Percentiles rank a stretch among this genome's conserved stretches.
Conservation (phyloP, 2,113 vertebrate species). For the Tor tambroides region DNA sequence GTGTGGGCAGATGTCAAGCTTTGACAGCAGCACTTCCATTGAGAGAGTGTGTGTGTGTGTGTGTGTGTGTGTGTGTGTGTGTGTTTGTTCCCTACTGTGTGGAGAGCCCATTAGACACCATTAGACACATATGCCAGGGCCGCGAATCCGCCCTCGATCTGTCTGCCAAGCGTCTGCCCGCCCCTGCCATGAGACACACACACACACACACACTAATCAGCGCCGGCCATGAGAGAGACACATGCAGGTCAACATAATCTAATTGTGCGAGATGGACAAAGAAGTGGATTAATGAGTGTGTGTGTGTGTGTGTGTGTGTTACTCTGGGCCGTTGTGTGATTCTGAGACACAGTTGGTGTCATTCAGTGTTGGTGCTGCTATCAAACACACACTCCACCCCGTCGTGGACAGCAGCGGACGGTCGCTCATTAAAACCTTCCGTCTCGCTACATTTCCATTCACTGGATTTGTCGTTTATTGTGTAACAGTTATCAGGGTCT, state of each 20-base stretch:
- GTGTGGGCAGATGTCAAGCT: slow-evolving; percentile 35
- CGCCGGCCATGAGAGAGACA: slow-evolving; percentile 8
- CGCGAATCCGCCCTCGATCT: slow-evolving; percentile 27
- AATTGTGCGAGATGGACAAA: slow-evolving; percentile 48
- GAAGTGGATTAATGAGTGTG: neutral
- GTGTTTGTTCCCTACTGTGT: slow-evolving; percentile 42
- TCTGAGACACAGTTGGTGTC: slow-evolving; percentile 44
- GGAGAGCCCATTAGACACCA: slow-evolving; percentile 52
- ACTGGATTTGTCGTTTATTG: slow-evolving; percentile 4
- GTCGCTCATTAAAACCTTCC: slow-evolving; percentile 46
- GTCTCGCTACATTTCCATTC: slow-evolving; percentile 27
- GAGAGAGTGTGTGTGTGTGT: slow-evolving; percentile 20
- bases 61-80: slow-evolving; percentile 37
- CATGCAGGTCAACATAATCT: slow-evolving; percentile 55
- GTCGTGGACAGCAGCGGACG: slow-evolving; percentile 5
- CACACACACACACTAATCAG: slow-evolving; percentile 22
- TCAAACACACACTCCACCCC: slow-evolving; percentile 22
- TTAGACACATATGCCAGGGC: slow-evolving; percentile 56
- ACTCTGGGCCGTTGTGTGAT: slow-evolving; percentile 18
- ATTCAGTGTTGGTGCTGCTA: slow-evolving; percentile 39
- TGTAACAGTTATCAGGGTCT: slow-evolving; percentile 15
- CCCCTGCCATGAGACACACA: slow-evolving; percentile 37
- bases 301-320: neutral
- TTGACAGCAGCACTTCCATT: slow-evolving; percentile 49
- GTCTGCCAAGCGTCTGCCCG: slow-evolving; percentile 54